Evolutionary conservation across 2,888 invertebrate species (phyloP).

Genomic region (Eurois occulta): DNA sequence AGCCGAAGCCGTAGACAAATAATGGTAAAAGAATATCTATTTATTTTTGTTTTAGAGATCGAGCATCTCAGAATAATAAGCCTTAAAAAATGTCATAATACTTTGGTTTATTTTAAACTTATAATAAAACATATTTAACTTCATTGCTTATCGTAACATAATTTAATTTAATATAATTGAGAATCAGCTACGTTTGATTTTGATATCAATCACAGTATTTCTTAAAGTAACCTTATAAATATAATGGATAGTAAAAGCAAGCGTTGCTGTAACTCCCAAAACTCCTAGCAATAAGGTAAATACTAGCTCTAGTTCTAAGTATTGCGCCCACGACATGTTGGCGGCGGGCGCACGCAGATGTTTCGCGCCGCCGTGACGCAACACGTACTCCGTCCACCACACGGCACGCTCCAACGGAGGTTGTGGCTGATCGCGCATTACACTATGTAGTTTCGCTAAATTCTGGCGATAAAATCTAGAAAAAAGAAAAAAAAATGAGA

Average conservation of each 20-base stretch:
- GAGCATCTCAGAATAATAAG: neutral
- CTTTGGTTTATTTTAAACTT: neutral
- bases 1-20: neutral
- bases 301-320: slow-evolving; percentile 62
- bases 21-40: neutral
- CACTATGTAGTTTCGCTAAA: slow-evolving; percentile 32
- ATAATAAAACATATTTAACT: neutral
- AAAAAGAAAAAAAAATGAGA: neutral
- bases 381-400: slow-evolving; percentile 52
- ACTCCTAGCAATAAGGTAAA: slow-evolving; percentile 37
- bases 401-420: slow-evolving; percentile 77
- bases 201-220: neutral
- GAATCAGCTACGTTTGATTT: slow-evolving; percentile 28
- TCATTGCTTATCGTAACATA: neutral
- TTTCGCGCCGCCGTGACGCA: slow-evolving; percentile 3
- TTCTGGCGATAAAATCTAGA: slow-evolving; percentile 55
- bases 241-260: neutral
- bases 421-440: slow-evolving; percentile 57
- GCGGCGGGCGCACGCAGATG: neutral
- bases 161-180: neutral
- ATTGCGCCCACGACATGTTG: slow-evolving; percentile 9
- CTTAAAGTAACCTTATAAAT: slow-evolving; percentile 15
- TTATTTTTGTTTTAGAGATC: neutral
- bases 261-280: neutral
- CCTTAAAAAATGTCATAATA: neutral